Evolutionary conservation across 2,797 vertebrate genomes (phyloP).

Genomic region (Melanotaenia trifasciata): DNA sequence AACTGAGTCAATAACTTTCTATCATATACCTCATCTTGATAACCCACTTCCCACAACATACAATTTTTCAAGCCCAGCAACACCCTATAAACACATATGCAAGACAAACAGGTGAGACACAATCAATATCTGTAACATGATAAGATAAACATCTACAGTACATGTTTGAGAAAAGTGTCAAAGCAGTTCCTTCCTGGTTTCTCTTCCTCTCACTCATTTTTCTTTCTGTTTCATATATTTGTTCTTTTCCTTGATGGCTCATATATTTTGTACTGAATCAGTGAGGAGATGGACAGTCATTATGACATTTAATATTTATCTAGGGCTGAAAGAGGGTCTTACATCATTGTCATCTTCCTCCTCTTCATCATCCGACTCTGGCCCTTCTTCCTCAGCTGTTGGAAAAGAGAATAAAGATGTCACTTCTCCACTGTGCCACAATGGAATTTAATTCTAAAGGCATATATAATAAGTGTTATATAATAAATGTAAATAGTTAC

Average conservation of each 20-base stretch:
- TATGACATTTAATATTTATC: background rate
- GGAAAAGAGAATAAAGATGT: slow-evolving; percentile 18
- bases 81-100: background rate
- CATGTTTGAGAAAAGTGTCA: slow-evolving; percentile 45
- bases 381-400: slow-evolving; percentile 85
- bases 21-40: slow-evolving; percentile 39
- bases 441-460: background rate
- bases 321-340: slow-evolving; percentile 11
- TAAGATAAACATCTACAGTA: slow-evolving; percentile 50
- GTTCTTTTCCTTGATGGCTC: background rate
- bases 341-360: slow-evolving; percentile 87
- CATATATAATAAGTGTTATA: background rate
- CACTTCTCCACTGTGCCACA: background rate
- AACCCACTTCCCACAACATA: slow-evolving; percentile 40
- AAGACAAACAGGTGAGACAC: slow-evolving; percentile 15
- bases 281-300: no score
- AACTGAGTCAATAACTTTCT: slow-evolving; percentile 16
- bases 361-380: slow-evolving; percentile 91
- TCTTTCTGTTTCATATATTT: slow-evolving; percentile 10
- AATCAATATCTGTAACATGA: slow-evolving; percentile 56
- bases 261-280: background rate
- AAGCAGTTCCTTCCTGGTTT: background rate
- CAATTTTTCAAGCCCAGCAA: slow-evolving; percentile 26
- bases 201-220: background rate
- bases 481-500: background rate